phyloP scores from a whole-genome alignment of 2,888 invertebrate genomes.

The Macrophya alboannulata region DNA sequence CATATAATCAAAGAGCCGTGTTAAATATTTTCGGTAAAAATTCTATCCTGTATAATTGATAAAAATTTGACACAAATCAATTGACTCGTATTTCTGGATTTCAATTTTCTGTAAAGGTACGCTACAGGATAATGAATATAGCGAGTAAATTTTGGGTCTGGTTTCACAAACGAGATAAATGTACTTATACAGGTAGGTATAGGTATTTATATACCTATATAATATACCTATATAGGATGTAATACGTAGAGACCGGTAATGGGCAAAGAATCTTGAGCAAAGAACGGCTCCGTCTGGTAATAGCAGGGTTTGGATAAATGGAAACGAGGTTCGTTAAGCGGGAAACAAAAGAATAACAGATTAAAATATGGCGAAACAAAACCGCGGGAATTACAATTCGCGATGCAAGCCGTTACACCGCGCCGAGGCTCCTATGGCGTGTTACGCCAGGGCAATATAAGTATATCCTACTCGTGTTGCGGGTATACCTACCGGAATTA shows the following conservation, averaged over 20 bases:
- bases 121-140: neutral
- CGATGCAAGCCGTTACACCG: conserved; percentile 7
- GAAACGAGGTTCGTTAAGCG: conserved; percentile 45
- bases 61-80: neutral
- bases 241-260: conserved; percentile 5
- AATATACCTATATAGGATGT: neutral
- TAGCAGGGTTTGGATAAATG: conserved; percentile 48
- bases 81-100: neutral
- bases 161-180: neutral
- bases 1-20: neutral
- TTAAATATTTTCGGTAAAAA: neutral
- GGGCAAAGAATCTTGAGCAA: conserved; percentile 45
- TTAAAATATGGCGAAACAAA: conserved; percentile 49
- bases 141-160: neutral
- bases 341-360: conserved; percentile 51
- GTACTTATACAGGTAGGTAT: neutral
- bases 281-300: conserved; percentile 18
- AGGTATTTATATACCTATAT: neutral
- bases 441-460: neutral
- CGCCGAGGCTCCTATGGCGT: neutral
- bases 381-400: conserved; percentile 42
- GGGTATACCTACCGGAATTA: neutral
- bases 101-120: neutral
- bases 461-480: neutral
- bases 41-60: neutral